Evolutionary conservation across 2,888 invertebrate genomes (phyloP), one percentile per base, ranked within the genome.

Genomic region (Ceriagrion tenellum): DNA sequence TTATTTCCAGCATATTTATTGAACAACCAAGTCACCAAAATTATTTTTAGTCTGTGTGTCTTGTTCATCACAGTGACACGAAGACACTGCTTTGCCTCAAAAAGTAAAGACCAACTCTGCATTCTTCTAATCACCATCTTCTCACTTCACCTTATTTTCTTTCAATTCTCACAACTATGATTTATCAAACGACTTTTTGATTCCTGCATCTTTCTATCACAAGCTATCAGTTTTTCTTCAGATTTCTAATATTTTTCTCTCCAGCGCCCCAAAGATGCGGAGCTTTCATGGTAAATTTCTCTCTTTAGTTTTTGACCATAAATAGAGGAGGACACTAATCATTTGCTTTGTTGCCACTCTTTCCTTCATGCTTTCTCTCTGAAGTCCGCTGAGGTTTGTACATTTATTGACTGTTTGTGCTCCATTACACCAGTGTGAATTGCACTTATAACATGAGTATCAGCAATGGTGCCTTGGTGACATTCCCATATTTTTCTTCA

Each of bases 311-410:
- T n/a, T 93, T 47, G 47, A 93, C 23, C 69, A n/a, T 69, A 40
- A 69, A 93, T 74, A 47, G 93, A 93, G 91, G 91, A 91, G 93
- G 93, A 93, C 93, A 93, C 93, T 93, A 93, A 93, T 93, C 93
- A 93, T 69, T 93, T 93, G 93, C 93, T 93, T 93, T 93, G 74
- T 93, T 93, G 93, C 93, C 69, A 93, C 93, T 93, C 69, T 93
- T 93, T 93, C 93, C 93, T 93, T 74, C 93, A 93, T 93, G 93
- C 93, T 93, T 26, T 93, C 93, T 47, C 69, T 93, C 74, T 69
- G 93, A 93, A 93, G 93, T 93, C 93, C 93, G 69, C 93, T 69
- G 93, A 93, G 93, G 93, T 93, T 93, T 93, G 93, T 93, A 93
- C 93, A 93, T 74, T 93, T 93, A 93, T 93, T 93, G 93, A 93